phyloP scores from a whole-genome alignment of 2,113 vertebrate genomes.

The Petrocephalus zakoni region DNA sequence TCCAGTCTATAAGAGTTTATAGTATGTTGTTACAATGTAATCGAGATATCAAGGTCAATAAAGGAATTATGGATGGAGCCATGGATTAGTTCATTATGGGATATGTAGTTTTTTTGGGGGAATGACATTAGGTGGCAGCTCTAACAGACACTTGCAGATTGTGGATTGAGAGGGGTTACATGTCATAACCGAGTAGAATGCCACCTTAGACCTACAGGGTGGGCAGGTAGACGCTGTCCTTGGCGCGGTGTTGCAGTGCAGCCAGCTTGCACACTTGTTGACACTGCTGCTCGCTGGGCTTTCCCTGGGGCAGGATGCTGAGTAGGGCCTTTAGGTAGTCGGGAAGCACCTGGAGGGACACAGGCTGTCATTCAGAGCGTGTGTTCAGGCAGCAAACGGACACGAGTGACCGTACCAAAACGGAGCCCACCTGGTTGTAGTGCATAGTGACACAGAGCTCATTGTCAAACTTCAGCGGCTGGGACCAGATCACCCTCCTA shows the following conservation, averaged over 20 bases:
- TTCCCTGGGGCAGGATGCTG: slow-evolving; percentile 62
- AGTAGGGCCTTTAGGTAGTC: slow-evolving; percentile 77
- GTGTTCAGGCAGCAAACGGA: background rate
- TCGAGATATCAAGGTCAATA: background rate
- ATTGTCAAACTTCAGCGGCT: slow-evolving; percentile 86
- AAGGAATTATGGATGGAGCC: background rate
- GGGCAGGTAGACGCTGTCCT: slow-evolving; percentile 72
- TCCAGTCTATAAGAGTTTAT: background rate
- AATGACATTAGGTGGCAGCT: background rate
- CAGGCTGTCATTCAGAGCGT: background rate
- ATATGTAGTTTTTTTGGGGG: background rate
- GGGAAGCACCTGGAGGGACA: slow-evolving; percentile 25
- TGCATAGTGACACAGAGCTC: slow-evolving; percentile 87
- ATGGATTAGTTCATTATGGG: background rate
- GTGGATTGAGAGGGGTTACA: background rate
- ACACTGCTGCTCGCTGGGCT: slow-evolving; percentile 75
- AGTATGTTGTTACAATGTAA: background rate
- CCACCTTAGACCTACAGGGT: slow-evolving; percentile 59
- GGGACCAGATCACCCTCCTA: slow-evolving; percentile 84
- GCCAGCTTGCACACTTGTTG: slow-evolving; percentile 85
- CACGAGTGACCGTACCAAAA: background rate
- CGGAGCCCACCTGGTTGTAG: slow-evolving; percentile 77
- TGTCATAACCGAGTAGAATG: background rate
- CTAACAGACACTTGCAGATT: background rate
- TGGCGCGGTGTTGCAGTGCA: slow-evolving; percentile 83